Percentiles rank a stretch among this genome's conserved stretches.
phyloP scores from a whole-genome alignment of 1,140 invertebrate genomes.

The Drosophila hydei region DNA sequence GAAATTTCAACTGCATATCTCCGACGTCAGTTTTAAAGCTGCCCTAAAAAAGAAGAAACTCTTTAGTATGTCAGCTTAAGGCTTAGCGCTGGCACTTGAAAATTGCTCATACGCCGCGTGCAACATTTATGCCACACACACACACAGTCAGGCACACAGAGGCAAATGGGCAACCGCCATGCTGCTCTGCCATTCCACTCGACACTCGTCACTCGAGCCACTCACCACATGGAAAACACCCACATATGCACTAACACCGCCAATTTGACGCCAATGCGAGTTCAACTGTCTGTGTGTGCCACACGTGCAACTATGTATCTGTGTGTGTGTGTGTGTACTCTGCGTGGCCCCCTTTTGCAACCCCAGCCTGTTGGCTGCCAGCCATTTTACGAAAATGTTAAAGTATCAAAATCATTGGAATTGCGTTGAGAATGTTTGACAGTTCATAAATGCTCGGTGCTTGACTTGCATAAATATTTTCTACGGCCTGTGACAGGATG shows the following conservation, averaged over 20 bases:
- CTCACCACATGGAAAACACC: conserved; percentile 63
- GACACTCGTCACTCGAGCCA: conserved; percentile 21
- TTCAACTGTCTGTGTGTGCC: conserved; percentile 22
- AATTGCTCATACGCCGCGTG: conserved; percentile 63
- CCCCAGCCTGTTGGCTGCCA: conserved; percentile 57
- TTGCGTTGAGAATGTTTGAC: conserved; percentile 83
- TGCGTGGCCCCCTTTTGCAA: background rate
- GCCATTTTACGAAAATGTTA: conserved; percentile 83
- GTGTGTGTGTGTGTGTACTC: conserved; percentile 27
- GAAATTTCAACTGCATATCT: conserved; percentile 27
- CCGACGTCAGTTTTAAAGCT: conserved; percentile 54
- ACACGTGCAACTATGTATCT: conserved; percentile 31
- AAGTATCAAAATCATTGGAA: conserved; percentile 84
- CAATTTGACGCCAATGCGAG: conserved; percentile 71
- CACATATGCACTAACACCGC: conserved; percentile 79
- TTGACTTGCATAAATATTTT: conserved; percentile 84
- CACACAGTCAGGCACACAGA: background rate
- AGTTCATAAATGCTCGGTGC: conserved; percentile 82
- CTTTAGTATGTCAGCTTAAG: conserved; percentile 76
- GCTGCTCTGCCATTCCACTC: background rate
- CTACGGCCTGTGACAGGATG: conserved; percentile 44
- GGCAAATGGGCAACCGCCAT: conserved; percentile 18
- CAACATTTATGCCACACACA: conserved; percentile 40
- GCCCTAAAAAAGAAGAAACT: conserved; percentile 12
- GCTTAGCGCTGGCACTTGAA: conserved; percentile 50